Evolutionary conservation across 2,888 invertebrate species (phyloP), one percentile per base, ranked within the genome.

Genomic region (Athalia cordata): DNA sequence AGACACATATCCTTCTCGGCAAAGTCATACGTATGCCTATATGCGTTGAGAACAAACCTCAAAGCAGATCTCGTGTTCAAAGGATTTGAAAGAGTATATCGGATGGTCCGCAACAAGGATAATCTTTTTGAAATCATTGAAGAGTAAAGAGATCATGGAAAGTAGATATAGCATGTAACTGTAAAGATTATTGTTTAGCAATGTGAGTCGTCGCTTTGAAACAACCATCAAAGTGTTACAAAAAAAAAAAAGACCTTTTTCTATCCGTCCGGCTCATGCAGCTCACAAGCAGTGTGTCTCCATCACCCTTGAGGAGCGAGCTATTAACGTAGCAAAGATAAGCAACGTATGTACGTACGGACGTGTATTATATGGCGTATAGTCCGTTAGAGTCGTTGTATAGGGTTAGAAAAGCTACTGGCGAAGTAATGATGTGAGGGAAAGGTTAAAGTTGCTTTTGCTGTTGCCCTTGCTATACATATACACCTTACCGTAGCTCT

Each of bases 381-480:
- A 55, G 11, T 11, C 55, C 11, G 55, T 4, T 9, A 11, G 6
- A n/a, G 6, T 7, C 11, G 9, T 55, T 4, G 55, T 55, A 55
- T n/a, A 59, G 72, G 57, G 72, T 72, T 47, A 55, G 52, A 45
- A 43, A 43, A 64, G 9, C 29, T 55, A 50, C 15, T 11, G 62
- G 15, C 5, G 57, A 62, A 61, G 75, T 75, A 75, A 75, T 75
- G 75, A 75, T 62, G 75, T 62, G 67, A 57, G 70, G 74, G 77
- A 78, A 77, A 75, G 64, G 75, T 68, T 76, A 74, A 78, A 72
- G 61, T 47, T 64, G 52, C 52, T 59, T 77, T 49, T 47, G 8
- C 64, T 57, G 13, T 57, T 52, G 66, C 47, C 65, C 29, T 11
- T 13, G 43, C 8, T 57, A 61, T n/a, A 61, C 29, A 29, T 29